These are phyloP conservation scores for Ptychadena robeensis DNA, from an alignment of 2,797 vertebrate genomes.

Conservation along the genomic window DNA sequence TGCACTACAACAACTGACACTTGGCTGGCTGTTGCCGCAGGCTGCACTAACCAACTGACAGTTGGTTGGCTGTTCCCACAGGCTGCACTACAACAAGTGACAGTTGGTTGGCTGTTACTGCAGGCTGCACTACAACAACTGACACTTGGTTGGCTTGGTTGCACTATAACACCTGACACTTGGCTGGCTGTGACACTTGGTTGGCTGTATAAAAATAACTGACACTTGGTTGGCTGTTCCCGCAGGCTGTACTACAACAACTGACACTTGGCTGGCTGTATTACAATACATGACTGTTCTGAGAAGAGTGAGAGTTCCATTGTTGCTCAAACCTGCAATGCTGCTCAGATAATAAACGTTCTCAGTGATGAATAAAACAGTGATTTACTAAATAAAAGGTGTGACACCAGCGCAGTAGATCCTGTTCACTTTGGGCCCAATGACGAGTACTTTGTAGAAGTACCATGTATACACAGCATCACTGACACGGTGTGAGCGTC, in stretches of 20 bases:
- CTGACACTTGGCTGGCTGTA: neutral
- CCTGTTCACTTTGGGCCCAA: neutral
- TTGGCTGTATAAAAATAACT: neutral
- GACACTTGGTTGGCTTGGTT: neutral
- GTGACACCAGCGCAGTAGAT: neutral
- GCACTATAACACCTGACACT: neutral
- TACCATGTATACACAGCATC: neutral
- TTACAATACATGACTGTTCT: neutral
- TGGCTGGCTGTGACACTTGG: neutral
- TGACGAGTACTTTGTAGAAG: no score
- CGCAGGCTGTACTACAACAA: neutral
- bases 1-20: no score
- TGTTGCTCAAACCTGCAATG: slow-evolving; percentile 38
- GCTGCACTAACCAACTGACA: no score
- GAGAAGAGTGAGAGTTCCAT: neutral
- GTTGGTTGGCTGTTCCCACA: no score
- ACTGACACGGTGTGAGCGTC: neutral
- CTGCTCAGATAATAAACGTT: slow-evolving; percentile 5
- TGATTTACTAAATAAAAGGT: slow-evolving; percentile 20
- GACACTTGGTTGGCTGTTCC: neutral
- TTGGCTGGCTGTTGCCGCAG: no score
- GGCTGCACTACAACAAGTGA: no score
- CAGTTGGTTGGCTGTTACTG: no score
- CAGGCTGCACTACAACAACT: no score
- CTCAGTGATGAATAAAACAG: neutral